phyloP scores from a whole-genome alignment of 2,797 vertebrate species.

The Acanthiza pusilla region DNA sequence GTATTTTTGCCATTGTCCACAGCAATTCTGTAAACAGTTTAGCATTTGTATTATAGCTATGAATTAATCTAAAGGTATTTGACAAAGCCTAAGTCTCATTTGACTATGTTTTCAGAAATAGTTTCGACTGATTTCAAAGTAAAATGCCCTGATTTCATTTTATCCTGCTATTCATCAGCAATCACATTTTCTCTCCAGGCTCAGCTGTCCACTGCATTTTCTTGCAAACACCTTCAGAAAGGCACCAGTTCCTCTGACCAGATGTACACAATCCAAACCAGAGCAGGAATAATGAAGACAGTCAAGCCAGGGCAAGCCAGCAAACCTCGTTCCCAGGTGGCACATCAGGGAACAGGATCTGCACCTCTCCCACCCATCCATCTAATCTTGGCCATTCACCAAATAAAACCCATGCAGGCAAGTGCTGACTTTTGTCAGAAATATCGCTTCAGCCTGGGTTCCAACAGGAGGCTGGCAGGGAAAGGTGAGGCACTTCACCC shows the following conservation, averaged over 20 bases:
- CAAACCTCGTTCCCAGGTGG: rapidly evolving
- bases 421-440: background rate
- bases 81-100: background rate
- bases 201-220: background rate
- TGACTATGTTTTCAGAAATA: background rate
- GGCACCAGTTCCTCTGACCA: background rate
- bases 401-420: background rate
- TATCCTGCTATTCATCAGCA: background rate
- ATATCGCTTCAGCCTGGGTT: background rate
- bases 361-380: background rate
- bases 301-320: rapidly evolving
- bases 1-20: background rate
- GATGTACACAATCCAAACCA: background rate
- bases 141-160: background rate
- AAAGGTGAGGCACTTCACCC: background rate
- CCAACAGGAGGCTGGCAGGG: background rate
- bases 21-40: background rate
- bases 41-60: background rate
- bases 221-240: background rate
- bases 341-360: background rate
- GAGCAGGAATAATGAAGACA: background rate
- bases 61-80: background rate
- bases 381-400: background rate
- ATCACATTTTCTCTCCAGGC: background rate
- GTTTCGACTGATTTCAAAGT: background rate